phyloP scores from a whole-genome alignment of 2,888 invertebrate species.

The Herminia tarsipennalis region DNA sequence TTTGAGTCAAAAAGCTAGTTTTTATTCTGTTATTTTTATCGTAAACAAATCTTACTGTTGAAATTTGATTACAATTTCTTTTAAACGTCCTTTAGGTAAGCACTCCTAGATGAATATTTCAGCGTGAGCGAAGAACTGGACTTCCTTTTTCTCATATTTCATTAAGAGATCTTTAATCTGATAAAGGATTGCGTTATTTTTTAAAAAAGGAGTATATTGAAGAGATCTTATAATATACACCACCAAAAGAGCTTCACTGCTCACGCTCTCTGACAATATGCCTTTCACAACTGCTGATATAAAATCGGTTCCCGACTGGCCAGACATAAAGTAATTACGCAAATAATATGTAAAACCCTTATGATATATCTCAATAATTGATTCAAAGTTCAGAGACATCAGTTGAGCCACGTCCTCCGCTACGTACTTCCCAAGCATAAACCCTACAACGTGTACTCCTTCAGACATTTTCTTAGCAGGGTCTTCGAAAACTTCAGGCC shows the following conservation, averaged over 20 bases:
- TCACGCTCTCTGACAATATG: constrained; percentile 18
- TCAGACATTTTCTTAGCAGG: constrained; percentile 37
- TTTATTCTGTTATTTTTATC: too few relatives aligned
- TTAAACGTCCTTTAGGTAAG: background rate
- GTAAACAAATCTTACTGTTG: too few relatives aligned
- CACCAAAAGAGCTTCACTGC: constrained; percentile 25
- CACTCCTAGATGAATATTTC: background rate
- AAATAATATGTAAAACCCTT: constrained; percentile 42
- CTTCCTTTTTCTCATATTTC: constrained; percentile 4
- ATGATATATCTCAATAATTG: constrained; percentile 53
- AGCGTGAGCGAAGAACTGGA: constrained; percentile 6
- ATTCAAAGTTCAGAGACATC: constrained; percentile 51
- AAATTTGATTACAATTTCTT: too few relatives aligned
- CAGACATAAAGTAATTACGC: constrained; percentile 1
- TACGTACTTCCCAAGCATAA: constrained; percentile 55
- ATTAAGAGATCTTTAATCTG: constrained; percentile 1
- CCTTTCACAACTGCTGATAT: constrained; percentile 14
- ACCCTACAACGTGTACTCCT: constrained; percentile 53
- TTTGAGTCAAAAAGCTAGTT: too few relatives aligned
- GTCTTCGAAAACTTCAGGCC: constrained; percentile 50
- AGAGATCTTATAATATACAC: constrained; percentile 12
- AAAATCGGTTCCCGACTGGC: constrained; percentile 10
- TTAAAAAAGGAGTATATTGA: too few relatives aligned
- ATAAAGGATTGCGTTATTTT: too few relatives aligned
- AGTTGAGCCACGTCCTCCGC: constrained; percentile 52